Percentiles rank a stretch among this genome's conserved stretches.
Conservation (phyloP, 2,797 vertebrate genomes). For the Streptopelia turtur region DNA sequence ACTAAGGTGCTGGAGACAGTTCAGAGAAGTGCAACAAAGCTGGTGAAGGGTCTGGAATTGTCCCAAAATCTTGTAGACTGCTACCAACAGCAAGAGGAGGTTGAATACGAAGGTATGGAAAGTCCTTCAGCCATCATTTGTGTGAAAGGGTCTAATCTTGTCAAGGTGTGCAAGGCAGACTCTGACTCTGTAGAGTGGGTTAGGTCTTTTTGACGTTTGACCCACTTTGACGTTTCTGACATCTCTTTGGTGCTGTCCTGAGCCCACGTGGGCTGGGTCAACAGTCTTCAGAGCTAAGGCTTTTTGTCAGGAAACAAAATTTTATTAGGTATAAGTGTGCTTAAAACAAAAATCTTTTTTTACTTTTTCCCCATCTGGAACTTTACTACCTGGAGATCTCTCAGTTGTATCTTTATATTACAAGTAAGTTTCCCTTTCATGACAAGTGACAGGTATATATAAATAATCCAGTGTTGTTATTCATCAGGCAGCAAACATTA, state of each 20-base stretch:
- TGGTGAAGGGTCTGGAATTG: too few species aligned
- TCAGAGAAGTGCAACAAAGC: too few species aligned
- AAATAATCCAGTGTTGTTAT: not conserved
- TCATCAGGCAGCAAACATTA: not conserved
- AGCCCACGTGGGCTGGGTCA: not conserved
- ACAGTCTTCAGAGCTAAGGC: not conserved
- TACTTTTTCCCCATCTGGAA: not conserved
- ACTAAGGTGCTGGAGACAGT: too few species aligned
- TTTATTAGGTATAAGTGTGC: not conserved
- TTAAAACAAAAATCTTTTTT: not conserved
- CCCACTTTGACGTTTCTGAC: too few species aligned
- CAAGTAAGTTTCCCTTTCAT: not conserved
- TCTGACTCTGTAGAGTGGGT: fast-evolving
- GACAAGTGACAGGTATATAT: not conserved
- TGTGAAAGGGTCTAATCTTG: not conserved
- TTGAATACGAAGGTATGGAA: not conserved
- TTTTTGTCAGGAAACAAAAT: not conserved
- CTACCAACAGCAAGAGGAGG: not conserved
- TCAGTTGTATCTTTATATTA: not conserved
- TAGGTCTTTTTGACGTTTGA: too few species aligned
- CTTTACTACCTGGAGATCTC: not conserved
- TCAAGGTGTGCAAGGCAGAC: not conserved
- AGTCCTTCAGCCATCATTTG: not conserved
- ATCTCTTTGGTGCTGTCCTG: not conserved
- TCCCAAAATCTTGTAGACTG: not conserved